Evolutionary conservation across 92 coral and sea anemone species (phyloP).

Genomic region (Hydrozoanthus gracilis): DNA sequence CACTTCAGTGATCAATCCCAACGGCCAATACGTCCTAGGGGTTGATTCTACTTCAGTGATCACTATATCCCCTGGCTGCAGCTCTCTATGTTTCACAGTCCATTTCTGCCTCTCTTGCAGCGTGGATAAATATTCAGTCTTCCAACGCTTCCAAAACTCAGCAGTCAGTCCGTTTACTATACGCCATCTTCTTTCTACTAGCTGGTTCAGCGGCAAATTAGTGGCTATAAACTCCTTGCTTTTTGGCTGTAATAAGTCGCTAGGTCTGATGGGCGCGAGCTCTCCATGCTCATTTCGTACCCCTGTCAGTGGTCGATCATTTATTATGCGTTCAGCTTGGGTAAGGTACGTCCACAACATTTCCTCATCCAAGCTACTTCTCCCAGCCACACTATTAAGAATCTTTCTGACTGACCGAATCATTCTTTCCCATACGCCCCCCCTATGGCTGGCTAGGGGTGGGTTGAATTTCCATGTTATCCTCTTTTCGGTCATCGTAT

Average conservation of each 20-base stretch:
- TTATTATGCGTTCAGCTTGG: neutral
- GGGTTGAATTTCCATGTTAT: constrained; percentile 3
- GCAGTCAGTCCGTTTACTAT: neutral
- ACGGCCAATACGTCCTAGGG: constrained; percentile 34
- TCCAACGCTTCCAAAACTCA: too few species aligned
- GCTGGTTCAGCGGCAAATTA: neutral
- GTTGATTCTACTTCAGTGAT: constrained; percentile 40
- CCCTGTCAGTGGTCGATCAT: neutral
- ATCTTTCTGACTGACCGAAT: neutral
- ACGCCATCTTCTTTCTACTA: neutral
- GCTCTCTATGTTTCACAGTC: constrained; percentile 16
- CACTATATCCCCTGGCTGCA: constrained; percentile 29
- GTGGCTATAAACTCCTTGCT: neutral
- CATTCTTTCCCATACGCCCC: constrained; percentile 1
- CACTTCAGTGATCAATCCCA: constrained; percentile 30
- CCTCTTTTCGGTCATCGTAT: neutral
- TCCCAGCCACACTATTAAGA: neutral
- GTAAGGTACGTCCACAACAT: neutral
- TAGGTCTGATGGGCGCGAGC: constrained; percentile 4
- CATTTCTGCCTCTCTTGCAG: constrained; percentile 47
- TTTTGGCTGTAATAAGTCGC: neutral
- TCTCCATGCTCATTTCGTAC: neutral
- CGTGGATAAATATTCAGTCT: constrained; percentile 28
- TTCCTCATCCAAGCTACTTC: too few species aligned
- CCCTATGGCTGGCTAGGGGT: neutral